Conservation (phyloP, 2,797 vertebrate genomes). For the Spinibarbus caldwelli region DNA sequence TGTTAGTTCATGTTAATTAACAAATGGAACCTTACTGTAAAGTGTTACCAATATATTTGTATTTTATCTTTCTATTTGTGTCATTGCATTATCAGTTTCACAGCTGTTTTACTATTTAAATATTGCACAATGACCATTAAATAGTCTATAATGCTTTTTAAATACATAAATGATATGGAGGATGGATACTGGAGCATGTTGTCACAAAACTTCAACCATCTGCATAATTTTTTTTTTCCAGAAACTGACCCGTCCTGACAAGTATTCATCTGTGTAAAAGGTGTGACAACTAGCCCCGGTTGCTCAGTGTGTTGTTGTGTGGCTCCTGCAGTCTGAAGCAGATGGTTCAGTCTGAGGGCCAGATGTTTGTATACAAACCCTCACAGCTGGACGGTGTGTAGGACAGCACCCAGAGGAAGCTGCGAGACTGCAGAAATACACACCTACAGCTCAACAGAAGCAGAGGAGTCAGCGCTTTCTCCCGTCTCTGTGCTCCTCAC, state of each 20-base stretch:
- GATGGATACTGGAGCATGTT: neutral
- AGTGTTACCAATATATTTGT: neutral
- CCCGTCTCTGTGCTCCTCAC: too few relatives aligned
- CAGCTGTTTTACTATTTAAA: neutral
- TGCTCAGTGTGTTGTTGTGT: neutral
- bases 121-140: neutral
- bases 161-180: neutral
- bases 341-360: constrained; percentile 75
- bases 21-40: neutral
- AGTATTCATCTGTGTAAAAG: neutral
- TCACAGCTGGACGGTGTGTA: too few relatives aligned
- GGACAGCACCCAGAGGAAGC: too few relatives aligned
- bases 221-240: neutral
- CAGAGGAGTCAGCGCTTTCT: neutral
- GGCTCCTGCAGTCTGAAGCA: constrained; percentile 56
- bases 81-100: neutral
- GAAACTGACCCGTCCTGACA: neutral
- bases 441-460: too few relatives aligned
- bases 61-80: neutral
- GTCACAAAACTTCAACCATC: neutral
- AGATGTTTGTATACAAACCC: too few relatives aligned
- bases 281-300: constrained; percentile 17
- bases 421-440: too few relatives aligned
- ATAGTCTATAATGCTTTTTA: neutral
- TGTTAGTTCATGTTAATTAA: neutral